These are phyloP conservation scores for Vultur gryphus DNA, from an alignment of 2,797 vertebrate genomes.

Conservation along the genomic window DNA sequence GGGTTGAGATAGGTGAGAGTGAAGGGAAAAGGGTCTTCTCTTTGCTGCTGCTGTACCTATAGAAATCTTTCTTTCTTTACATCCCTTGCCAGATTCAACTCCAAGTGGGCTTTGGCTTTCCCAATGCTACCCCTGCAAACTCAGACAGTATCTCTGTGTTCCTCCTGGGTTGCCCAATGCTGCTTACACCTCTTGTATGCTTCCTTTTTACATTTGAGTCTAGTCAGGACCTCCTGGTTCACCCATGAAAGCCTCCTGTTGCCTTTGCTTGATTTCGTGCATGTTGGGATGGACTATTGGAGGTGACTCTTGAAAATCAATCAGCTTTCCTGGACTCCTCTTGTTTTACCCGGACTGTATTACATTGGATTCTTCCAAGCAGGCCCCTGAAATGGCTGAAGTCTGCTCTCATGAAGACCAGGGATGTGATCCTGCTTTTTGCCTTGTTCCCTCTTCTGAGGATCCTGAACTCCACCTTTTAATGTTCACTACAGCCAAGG, in stretches of 20 bases:
- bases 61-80: background rate
- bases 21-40: background rate
- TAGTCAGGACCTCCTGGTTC: background rate
- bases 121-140: background rate
- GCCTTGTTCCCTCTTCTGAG: background rate
- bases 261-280: background rate
- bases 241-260: background rate
- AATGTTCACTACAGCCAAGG: background rate
- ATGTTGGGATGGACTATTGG: background rate
- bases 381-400: background rate
- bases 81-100: background rate
- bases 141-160: background rate
- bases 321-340: background rate
- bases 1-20: background rate
- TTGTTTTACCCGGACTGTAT: accelerated
- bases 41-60: background rate
- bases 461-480: background rate
- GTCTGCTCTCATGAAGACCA: background rate
- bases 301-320: background rate
- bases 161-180: background rate
- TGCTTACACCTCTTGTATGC: background rate
- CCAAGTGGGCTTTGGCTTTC: background rate
- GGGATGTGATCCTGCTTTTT: background rate
- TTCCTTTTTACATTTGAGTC: background rate
- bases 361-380: background rate